phyloP scores from a whole-genome alignment of 2,888 invertebrate genomes.

The Sclerodermus sp. region DNA sequence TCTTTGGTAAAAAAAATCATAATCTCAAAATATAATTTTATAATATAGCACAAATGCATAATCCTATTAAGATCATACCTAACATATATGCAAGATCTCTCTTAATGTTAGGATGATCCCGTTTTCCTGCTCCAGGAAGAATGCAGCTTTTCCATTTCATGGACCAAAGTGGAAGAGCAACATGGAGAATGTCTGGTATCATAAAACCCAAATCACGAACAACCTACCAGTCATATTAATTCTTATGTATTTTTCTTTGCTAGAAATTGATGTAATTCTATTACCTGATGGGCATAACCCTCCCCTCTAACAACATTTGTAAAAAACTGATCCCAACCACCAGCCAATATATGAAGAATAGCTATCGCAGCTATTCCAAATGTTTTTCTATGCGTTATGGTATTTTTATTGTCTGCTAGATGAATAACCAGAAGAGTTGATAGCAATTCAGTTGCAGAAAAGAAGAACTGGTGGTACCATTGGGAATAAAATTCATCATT shows the following conservation, averaged over 20 bases:
- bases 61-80: slow-evolving; percentile 45
- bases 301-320: slow-evolving; percentile 67
- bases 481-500: slow-evolving; percentile 72
- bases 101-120: slow-evolving; percentile 41
- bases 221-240: too few relatives aligned
- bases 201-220: slow-evolving; percentile 70
- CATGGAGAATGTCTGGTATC: slow-evolving; percentile 68
- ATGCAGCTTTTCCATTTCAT: slow-evolving; percentile 46
- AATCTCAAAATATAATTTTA: slow-evolving; percentile 19
- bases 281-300: slow-evolving; percentile 69
- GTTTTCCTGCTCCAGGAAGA: slow-evolving; percentile 42
- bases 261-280: background rate
- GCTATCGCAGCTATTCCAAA: slow-evolving; percentile 65
- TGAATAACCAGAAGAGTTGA: slow-evolving; percentile 65
- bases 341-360: slow-evolving; percentile 65
- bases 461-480: slow-evolving; percentile 71
- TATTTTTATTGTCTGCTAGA: slow-evolving; percentile 61
- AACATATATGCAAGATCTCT: slow-evolving; percentile 48
- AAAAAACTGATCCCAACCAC: slow-evolving; percentile 69
- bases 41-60: slow-evolving; percentile 47
- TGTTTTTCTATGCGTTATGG: slow-evolving; percentile 62
- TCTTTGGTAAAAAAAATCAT: background rate
- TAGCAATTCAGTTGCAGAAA: slow-evolving; percentile 64
- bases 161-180: slow-evolving; percentile 63
- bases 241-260: background rate